Evolutionary conservation across 2,888 invertebrate species (phyloP), one percentile per base, ranked within the genome.

Genomic region (Cyclophora albipunctata): DNA sequence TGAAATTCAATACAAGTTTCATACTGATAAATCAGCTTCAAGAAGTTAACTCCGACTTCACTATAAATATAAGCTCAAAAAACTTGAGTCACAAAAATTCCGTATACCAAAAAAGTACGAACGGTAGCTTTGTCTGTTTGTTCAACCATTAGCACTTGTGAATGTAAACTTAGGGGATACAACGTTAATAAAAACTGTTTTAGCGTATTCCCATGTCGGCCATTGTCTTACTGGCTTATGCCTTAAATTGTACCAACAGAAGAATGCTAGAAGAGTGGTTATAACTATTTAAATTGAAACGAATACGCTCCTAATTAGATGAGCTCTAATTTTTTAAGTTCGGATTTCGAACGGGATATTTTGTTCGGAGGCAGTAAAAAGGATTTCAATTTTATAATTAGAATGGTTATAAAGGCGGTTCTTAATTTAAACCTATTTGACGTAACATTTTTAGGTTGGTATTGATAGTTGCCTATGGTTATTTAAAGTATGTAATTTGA

Each of bases 41-140:
- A 20, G 2, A 20, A 20, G 20, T 1, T 20, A 20, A 20, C 20
- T 20, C 20, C 20, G 20, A 20, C 20, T 20, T 20, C 42, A 34
- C 7, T 45, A 6, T 42, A 41, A 6, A 47, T 34, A 46, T 45
- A 45, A 45, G 34, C 33, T 43, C 34, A 43, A 43, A 43, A 43
- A 33, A 34, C 20, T 5, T 3, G 35, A 47, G 49, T 49, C 54
- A 42, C 42, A 50, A 41, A 44, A 53, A 47, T 49, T 49, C 41
- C 7, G 45, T 20, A 20, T n/a, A 41, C 43, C 43, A 49, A 49
- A 52, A 53, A 43, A 46, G 40, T 46, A 35, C 46, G 45, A 54
- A 53, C 75, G 71, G 79, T 76, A 82, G 82, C 75, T 7, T 45
- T 47, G 51, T 49, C 50, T 81, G 67, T 83, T 82, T 79, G 66